Percentiles rank a stretch among this genome's conserved stretches.
Evolutionary conservation across 2,888 invertebrate species (phyloP).

Genomic region (Philopedon plagiatum): DNA sequence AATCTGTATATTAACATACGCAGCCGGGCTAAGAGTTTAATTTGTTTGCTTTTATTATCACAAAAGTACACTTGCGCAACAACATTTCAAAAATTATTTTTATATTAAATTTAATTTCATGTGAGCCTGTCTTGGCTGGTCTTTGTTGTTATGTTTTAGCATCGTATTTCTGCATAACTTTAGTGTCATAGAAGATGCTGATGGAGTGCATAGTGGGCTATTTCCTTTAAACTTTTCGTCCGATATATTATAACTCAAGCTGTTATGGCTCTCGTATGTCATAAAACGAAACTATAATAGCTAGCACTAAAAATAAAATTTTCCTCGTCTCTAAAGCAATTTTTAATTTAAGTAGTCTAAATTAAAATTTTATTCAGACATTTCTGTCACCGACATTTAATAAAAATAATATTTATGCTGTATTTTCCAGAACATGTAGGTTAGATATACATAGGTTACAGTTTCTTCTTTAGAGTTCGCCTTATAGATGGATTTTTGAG

Average conservation of each 20-base stretch:
- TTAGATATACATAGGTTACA: no score
- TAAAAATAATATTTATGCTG: not conserved
- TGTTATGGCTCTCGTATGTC: not conserved
- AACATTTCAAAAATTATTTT: no score
- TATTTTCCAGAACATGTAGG: no score
- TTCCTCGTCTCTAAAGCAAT: not conserved
- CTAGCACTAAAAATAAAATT: constrained; percentile 13
- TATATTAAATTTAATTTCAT: no score
- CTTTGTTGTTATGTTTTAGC: not conserved
- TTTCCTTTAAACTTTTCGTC: not conserved
- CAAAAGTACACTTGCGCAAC: no score
- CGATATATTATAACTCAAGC: not conserved
- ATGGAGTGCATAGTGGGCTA: not conserved
- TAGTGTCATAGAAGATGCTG: not conserved
- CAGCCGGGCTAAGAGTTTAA: no score
- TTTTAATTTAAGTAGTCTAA: constrained; percentile 9
- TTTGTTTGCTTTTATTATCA: no score
- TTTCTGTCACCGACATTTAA: constrained; percentile 5
- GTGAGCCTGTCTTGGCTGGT: no score
- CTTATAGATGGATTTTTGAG: not conserved
- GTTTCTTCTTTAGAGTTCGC: not conserved
- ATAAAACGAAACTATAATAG: constrained; percentile 8
- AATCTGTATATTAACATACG: no score
- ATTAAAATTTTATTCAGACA: not conserved
- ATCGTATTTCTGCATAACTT: not conserved